Conservation (phyloP, 2,888 invertebrate genomes). For the Apoda limacodes region DNA sequence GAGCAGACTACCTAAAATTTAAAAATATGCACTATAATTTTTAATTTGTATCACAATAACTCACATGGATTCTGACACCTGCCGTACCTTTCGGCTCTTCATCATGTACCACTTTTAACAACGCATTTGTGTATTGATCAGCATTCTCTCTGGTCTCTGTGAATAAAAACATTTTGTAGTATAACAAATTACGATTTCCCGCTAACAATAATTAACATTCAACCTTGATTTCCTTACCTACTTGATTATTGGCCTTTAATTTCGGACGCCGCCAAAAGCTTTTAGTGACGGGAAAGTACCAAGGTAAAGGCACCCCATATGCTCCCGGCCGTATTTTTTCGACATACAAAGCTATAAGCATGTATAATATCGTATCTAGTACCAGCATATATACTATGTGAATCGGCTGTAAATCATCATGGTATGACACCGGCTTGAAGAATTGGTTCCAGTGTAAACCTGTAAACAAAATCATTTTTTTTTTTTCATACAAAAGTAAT, state of each 20-base stretch:
- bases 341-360: conserved; percentile 84
- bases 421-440: conserved; percentile 74
- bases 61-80: conserved; percentile 55
- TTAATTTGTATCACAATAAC: conserved; percentile 16
- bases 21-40: conserved; percentile 2
- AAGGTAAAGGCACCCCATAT: conserved; percentile 85
- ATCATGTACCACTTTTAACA: conserved; percentile 53
- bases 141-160: too few species aligned
- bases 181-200: too few species aligned
- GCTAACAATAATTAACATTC: too few species aligned
- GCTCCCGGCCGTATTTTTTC: conserved; percentile 90
- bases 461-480: conserved; percentile 20
- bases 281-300: conserved; percentile 82
- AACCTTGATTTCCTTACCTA: too few species aligned
- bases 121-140: conserved; percentile 51
- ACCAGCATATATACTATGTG: conserved; percentile 79
- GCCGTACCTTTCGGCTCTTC: conserved; percentile 55
- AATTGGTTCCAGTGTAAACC: conserved; percentile 76
- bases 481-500: neutral
- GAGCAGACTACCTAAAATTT: neutral
- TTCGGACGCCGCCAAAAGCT: conserved; percentile 71
- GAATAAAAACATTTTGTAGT: too few species aligned
- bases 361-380: conserved; percentile 77
- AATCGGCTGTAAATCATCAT: conserved; percentile 78
- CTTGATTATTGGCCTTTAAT: too few species aligned